A percentile compares a stretch with the other conserved stretches of the same genome.
phyloP scores from a whole-genome alignment of 1,140 invertebrate genomes.

The Polypedilum pembai region DNA sequence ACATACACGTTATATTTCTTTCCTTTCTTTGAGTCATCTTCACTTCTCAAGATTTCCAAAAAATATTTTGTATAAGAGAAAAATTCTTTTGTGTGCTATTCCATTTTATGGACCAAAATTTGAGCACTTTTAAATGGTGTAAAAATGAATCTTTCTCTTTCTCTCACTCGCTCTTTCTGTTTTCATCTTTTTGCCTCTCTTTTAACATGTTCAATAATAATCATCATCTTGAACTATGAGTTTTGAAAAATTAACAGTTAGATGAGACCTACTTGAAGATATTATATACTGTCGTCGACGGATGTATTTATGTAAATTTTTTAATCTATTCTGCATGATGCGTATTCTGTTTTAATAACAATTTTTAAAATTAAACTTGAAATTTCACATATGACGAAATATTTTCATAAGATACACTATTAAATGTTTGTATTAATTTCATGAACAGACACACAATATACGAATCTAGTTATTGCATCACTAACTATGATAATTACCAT shows the following conservation, averaged over 20 bases:
- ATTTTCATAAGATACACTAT: too few relatives aligned
- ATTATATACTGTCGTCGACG: background rate
- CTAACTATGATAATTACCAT: background rate
- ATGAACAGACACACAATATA: too few relatives aligned
- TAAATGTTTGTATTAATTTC: too few relatives aligned
- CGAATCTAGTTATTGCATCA: background rate
- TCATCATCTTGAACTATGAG: too few relatives aligned
- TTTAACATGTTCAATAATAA: background rate
- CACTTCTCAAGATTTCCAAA: background rate
- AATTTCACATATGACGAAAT: too few relatives aligned
- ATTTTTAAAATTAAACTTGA: too few relatives aligned
- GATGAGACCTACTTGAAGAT: conserved; percentile 3
- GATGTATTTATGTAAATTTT: background rate
- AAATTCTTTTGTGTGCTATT: conserved; percentile 18
- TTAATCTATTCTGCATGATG: background rate
- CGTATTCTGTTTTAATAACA: too few relatives aligned
- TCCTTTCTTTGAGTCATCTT: conserved; percentile 17
- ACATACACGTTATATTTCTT: background rate
- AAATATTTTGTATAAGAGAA: background rate
- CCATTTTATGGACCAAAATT: background rate
- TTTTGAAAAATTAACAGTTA: conserved; percentile 6
- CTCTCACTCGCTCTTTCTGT: too few relatives aligned
- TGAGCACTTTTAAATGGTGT: conserved; percentile 17
- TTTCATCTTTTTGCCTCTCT: background rate
- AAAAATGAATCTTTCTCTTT: background rate